Evolutionary conservation across 2,113 vertebrate genomes (phyloP), one percentile per base, ranked within the genome.

Genomic region (Protomyctophum bolini): DNA sequence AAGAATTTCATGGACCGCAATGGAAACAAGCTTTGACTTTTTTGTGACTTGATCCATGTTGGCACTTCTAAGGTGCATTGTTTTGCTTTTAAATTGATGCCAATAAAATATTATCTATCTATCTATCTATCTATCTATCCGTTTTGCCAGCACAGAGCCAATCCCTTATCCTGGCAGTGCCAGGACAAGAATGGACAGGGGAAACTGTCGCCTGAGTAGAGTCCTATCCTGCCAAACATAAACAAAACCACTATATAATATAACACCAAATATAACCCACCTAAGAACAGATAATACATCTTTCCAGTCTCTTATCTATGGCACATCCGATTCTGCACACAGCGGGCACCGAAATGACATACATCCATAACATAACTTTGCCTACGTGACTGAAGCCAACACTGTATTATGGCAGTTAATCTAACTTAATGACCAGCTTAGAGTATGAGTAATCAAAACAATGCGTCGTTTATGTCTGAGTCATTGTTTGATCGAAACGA

Each of bases 401-500:
- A 6, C 51, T 12, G 10, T 11, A 0, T 54, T 41, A 41, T 41
- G 33, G 33, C 33, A 41, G 33, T 6, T 41, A 41, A 41, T 41
- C 33, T 41, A 41, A 41, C 33, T 41, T 41, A 41, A 41, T 41
- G 33, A 41, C 33, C 33, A 41, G 33, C n/a, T 54, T n/a, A 11
- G 8, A 54, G 33, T 48, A 49, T 50, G 56, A 73, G 29, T 46
- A 66, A 55, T 48, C 59, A 5, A 28, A 62, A 45, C 10, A 52
- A 60, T 54, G 9, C 12, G 12, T 10, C 33, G 33, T 41, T 41
- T 41, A 41, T 75, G 63, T 67, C 4, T 12, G 54, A 75, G 48
- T 68, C 73, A 60, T 6, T 60, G 60, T 64, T 60, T 66, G 6
- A 8, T 50, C 29, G 62, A n/a, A 67, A 71, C 33, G 21, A 14